These are phyloP conservation scores for Tortrix viridana DNA, from an alignment of 2,888 invertebrate species.

Conservation along the genomic window DNA sequence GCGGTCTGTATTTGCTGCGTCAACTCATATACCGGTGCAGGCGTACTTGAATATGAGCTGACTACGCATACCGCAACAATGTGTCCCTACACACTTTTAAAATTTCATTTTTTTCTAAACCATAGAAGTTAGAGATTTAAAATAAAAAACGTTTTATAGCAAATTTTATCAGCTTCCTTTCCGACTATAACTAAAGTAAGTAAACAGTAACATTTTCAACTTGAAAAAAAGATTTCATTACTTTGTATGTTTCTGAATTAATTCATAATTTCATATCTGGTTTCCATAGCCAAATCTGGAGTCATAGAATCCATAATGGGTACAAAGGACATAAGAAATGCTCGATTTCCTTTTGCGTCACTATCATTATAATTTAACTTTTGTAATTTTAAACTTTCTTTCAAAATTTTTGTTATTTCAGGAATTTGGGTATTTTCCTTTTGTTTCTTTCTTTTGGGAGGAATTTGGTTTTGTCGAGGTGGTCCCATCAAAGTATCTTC, in stretches of 20 bases:
- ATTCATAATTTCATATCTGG: constrained; percentile 20
- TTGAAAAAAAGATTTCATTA: neutral
- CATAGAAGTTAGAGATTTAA: too few species aligned
- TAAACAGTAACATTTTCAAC: too few species aligned
- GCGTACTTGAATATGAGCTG: too few species aligned
- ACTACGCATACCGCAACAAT: too few species aligned
- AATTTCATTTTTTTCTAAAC: too few species aligned
- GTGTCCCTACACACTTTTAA: too few species aligned
- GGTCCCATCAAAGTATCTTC: constrained; percentile 24
- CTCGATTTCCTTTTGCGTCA: constrained; percentile 34
- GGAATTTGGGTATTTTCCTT: constrained; percentile 20
- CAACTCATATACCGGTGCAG: too few species aligned
- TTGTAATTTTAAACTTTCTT: constrained; percentile 24
- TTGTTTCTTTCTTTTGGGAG: constrained; percentile 27
- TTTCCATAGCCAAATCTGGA: constrained; percentile 30
- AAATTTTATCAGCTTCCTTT: too few species aligned
- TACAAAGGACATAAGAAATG: constrained; percentile 33
- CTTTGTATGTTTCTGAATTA: constrained; percentile 24
- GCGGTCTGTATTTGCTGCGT: too few species aligned
- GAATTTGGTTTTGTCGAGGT: constrained; percentile 30
- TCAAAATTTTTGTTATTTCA: constrained; percentile 23
- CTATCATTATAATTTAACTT: constrained; percentile 26
- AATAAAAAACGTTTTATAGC: too few species aligned
- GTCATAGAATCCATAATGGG: constrained; percentile 29
- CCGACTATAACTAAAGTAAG: too few species aligned